phyloP scores from a whole-genome alignment of 1,140 invertebrate genomes.

The Leptinotarsa undecemlineata region DNA sequence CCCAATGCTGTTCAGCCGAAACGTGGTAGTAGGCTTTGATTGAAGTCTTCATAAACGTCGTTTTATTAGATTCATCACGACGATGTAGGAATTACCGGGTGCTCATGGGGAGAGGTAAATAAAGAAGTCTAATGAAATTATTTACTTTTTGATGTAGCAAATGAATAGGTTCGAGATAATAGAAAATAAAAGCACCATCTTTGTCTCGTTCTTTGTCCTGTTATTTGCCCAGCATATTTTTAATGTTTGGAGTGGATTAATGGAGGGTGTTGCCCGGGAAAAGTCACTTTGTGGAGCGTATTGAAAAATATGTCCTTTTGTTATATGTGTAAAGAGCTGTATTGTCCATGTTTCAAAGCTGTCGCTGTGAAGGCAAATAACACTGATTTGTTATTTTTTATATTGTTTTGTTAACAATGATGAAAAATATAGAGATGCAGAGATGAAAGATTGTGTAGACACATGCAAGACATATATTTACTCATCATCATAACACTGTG shows the following conservation, averaged over 20 bases:
- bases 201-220: not conserved
- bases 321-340: not conserved
- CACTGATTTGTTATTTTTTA: no score
- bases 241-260: not conserved
- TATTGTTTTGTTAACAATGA: no score
- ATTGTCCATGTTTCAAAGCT: not conserved
- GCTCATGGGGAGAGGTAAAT: conserved; percentile 18
- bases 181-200: conserved; percentile 18
- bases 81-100: conserved; percentile 8
- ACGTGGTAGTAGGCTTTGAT: not conserved
- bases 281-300: conserved; percentile 6
- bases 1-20: not conserved
- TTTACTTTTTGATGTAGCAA: conserved; percentile 27
- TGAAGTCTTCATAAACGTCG: conserved; percentile 21
- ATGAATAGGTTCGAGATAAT: conserved; percentile 25
- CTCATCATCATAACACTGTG: no score
- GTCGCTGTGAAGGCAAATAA: no score
- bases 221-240: conserved; percentile 26
- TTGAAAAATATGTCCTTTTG: not conserved
- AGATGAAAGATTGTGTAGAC: no score
- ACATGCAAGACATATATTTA: no score
- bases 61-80: conserved; percentile 22
- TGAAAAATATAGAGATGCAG: no score
- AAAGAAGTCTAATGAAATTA: conserved; percentile 29
- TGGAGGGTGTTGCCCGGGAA: conserved; percentile 20